Evolutionary conservation across 2,113 vertebrate species (phyloP).

Genomic region (Catharus fuscescens): DNA sequence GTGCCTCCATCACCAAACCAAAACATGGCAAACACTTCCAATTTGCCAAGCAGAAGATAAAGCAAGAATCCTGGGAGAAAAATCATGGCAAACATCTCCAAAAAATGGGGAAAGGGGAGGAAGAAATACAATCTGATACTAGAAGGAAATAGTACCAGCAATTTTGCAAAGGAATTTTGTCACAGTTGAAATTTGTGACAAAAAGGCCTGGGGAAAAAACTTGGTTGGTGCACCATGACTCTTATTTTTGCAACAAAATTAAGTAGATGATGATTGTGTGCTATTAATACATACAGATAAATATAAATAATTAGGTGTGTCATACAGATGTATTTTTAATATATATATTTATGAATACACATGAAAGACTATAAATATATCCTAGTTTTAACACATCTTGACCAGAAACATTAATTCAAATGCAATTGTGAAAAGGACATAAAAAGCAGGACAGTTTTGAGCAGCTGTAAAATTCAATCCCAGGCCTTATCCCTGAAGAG

Average conservation of each 20-base stretch:
- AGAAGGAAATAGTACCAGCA: neutral
- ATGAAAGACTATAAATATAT: neutral
- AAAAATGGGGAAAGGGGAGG: neutral
- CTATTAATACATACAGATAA: slow-evolving; percentile 30
- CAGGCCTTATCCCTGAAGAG: neutral
- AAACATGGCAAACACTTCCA: neutral
- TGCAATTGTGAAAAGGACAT: neutral
- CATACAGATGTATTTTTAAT: neutral
- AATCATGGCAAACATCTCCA: accelerated
- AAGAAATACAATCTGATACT: neutral
- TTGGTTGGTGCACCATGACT: neutral
- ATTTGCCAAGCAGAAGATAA: neutral
- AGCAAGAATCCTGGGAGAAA: neutral
- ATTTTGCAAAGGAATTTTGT: neutral
- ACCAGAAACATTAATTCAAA: slow-evolving; percentile 31
- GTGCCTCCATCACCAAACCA: neutral
- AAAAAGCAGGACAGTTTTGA: neutral
- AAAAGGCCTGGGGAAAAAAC: neutral
- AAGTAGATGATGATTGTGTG: neutral
- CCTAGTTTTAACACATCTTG: neutral
- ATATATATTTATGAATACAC: neutral
- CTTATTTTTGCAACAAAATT: slow-evolving; percentile 6
- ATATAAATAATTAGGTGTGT: neutral
- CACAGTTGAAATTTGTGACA: neutral
- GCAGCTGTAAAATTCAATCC: neutral